Evolutionary conservation across 2,797 vertebrate genomes (phyloP), one percentile per base, ranked within the genome.

Genomic region (Rhincodon typus): DNA sequence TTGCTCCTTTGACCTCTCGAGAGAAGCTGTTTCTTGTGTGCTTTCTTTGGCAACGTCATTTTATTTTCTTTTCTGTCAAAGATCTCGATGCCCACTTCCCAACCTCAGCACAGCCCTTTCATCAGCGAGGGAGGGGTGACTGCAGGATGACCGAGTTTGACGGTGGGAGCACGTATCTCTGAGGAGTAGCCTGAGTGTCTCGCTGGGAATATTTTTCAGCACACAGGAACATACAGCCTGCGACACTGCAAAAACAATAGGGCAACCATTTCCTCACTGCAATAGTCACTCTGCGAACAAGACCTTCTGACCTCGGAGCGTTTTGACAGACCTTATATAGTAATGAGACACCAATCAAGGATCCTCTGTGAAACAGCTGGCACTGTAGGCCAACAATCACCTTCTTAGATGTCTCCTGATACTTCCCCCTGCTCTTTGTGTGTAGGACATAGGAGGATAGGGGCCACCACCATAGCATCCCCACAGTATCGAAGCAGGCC

Each of bases 31-130:
- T 74, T 30, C 94, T 72, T 57, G 42, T 50, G 4, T 95, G 70
- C 70, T 95, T 53, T 93, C 66, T 72, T 95, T 53, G 50, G 94
- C 94, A 95, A 70, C 15, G 17, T 77, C n/a, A 2, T 19, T 95
- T 74, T 95, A 95, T 77, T 95, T 95, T 77, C 46, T 34, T 95
- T 95, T 72, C 94, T 95, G 53, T 19, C 42, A 67, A 46, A 94
- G 25, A 74, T 53, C 34, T 53, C 27, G 70, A 74, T 77, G 46
- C 38, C 93, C 69, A 34, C 42, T 72, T 72, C 67, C 69, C 42
- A 94, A 94, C 10, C 93, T 94, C 93, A 13, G 67, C 66, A 46
- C 27, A 46, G 67, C 38, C 42, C 93, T 50, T 94, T 94, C 66
- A 72, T 70, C 93, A 57, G 50, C 70, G 46, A 30, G 70, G 94